Conservation (phyloP, 2,888 invertebrate species). For the Agonopterix heracliana region DNA sequence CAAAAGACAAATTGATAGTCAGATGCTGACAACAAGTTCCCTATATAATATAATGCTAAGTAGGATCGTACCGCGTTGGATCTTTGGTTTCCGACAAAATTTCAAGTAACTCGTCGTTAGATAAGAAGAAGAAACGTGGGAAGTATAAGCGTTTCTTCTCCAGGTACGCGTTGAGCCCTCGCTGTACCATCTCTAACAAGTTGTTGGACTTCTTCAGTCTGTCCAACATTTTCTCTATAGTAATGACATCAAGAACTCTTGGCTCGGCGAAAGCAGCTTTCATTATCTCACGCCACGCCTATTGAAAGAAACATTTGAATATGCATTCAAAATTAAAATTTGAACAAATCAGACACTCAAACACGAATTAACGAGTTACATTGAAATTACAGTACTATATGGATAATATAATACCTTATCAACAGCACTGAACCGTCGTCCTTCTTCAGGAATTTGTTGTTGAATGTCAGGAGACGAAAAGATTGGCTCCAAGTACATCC, state of each 20-base stretch:
- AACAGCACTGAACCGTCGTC: slow-evolving; percentile 93
- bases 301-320: not conserved
- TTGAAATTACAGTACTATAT: too few relatives aligned
- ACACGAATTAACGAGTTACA: too few relatives aligned
- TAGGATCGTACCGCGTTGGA: slow-evolving; percentile 82
- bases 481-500: slow-evolving; percentile 98
- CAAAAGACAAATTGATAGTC: too few relatives aligned
- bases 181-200: slow-evolving; percentile 92
- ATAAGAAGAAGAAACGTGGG: slow-evolving; percentile 97
- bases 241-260: slow-evolving; percentile 88
- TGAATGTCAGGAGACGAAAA: slow-evolving; percentile 98
- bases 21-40: too few relatives aligned
- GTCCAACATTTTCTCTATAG: slow-evolving; percentile 96
- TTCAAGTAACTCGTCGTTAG: slow-evolving; percentile 95
- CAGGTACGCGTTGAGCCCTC: slow-evolving; percentile 93
- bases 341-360: too few relatives aligned
- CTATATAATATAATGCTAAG: too few relatives aligned
- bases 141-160: slow-evolving; percentile 97
- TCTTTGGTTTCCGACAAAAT: slow-evolving; percentile 98
- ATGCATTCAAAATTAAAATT: too few relatives aligned
- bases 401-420: slow-evolving; percentile 81
- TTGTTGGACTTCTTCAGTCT: slow-evolving; percentile 91
- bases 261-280: slow-evolving; percentile 85
- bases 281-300: slow-evolving; percentile 98
- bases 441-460: slow-evolving; percentile 98